These are phyloP conservation scores for Abrostola triplasia DNA, from an alignment of 2,888 invertebrate species.

Conservation along the genomic window DNA sequence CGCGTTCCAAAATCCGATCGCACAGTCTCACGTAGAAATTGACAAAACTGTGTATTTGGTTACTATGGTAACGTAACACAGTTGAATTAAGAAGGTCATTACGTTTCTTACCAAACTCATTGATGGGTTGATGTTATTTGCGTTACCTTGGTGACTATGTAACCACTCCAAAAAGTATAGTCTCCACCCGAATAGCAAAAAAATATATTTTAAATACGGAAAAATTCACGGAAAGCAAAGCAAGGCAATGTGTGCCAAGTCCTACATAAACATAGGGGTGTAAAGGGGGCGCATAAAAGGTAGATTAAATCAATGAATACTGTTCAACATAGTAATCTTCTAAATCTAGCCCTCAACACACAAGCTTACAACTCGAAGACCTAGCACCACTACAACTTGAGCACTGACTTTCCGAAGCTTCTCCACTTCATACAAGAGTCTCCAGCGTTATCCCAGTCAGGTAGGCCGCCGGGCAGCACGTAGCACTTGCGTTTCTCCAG, in stretches of 20 bases:
- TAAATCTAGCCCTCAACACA: neutral
- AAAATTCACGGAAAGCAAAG: too few species aligned
- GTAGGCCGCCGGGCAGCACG: slow-evolving; percentile 90
- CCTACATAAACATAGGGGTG: too few species aligned
- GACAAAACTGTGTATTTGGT: slow-evolving; percentile 61
- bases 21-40: slow-evolving; percentile 47
- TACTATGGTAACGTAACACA: slow-evolving; percentile 57
- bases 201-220: too few species aligned
- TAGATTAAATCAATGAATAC: too few species aligned
- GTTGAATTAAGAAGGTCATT: neutral
- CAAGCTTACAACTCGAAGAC: too few species aligned
- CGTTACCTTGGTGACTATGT: too few species aligned
- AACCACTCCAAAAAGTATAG: too few species aligned
- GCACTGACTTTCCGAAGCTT: slow-evolving; percentile 93
- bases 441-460: slow-evolving; percentile 93
- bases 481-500: slow-evolving; percentile 94
- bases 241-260: too few species aligned
- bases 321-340: neutral
- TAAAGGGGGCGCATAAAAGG: too few species aligned
- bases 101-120: slow-evolving; percentile 3
- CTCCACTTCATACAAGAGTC: slow-evolving; percentile 96
- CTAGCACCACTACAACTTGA: slow-evolving; percentile 22
- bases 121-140: slow-evolving; percentile 1
- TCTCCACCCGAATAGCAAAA: too few species aligned
- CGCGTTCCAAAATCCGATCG: slow-evolving; percentile 24